A percentile compares a stretch with the other conserved stretches of the same genome.
These are phyloP conservation scores for Himalopsyche tibetana DNA, from an alignment of 2,888 invertebrate species.

Conservation along the genomic window DNA sequence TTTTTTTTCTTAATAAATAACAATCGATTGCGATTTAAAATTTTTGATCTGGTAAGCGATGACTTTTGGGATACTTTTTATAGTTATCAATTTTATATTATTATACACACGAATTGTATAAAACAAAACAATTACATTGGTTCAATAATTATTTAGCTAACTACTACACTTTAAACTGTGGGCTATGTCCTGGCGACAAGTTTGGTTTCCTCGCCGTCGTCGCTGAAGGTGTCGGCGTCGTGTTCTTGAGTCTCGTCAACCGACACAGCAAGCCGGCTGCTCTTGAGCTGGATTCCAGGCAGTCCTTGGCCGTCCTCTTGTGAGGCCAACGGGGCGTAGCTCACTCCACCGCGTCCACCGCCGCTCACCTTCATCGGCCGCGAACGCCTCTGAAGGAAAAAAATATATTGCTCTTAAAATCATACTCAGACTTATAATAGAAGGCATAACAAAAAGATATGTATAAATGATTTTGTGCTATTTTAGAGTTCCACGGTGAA, in stretches of 20 bases:
- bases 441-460: too few relatives aligned
- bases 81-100: background rate
- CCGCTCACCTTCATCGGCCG: conserved; percentile 48
- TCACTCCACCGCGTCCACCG: conserved; percentile 59
- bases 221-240: conserved; percentile 60
- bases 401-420: background rate
- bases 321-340: conserved; percentile 63
- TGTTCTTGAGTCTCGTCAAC: conserved; percentile 44
- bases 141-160: conserved; percentile 63
- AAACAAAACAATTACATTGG: conserved; percentile 58
- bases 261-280: conserved; percentile 47
- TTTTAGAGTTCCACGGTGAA: too few relatives aligned
- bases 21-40: too few relatives aligned
- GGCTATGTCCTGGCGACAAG: conserved; percentile 65
- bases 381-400: conserved; percentile 60
- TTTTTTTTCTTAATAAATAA: too few relatives aligned
- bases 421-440: too few relatives aligned
- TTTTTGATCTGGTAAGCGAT: background rate
- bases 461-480: too few relatives aligned
- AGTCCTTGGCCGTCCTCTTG: conserved; percentile 48
- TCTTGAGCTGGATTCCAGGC: conserved; percentile 51
- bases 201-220: conserved; percentile 59
- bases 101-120: conserved; percentile 49
- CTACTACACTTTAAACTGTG: conserved; percentile 59
- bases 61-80: conserved; percentile 1